Percentiles rank a stretch among this genome's conserved stretches.
Evolutionary conservation across 2,888 invertebrate species (phyloP).

Genomic region (Poecilus cupreus): DNA sequence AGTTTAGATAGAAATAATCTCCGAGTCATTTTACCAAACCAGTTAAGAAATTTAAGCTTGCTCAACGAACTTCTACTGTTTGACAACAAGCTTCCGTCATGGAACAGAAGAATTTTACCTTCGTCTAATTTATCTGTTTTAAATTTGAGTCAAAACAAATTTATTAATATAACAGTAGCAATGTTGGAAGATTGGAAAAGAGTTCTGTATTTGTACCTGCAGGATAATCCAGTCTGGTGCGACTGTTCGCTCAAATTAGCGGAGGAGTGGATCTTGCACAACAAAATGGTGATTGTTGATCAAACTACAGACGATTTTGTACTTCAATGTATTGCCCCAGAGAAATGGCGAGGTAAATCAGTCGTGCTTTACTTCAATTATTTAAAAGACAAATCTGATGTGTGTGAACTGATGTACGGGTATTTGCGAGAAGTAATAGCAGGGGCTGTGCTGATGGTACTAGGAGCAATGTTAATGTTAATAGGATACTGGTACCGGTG

Average conservation of each 20-base stretch:
- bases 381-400: background rate
- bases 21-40: conserved; percentile 71
- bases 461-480: background rate
- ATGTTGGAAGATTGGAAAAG: conserved; percentile 77
- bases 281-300: background rate
- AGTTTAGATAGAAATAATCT: conserved; percentile 74
- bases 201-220: conserved; percentile 73
- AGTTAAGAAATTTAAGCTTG: conserved; percentile 72
- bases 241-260: conserved; percentile 74
- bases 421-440: background rate
- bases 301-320: background rate
- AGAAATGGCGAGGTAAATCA: background rate
- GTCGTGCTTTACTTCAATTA: background rate
- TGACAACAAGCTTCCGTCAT: conserved; percentile 74
- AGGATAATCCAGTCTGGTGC: conserved; percentile 76
- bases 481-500: conserved; percentile 66
- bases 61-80: conserved; percentile 74
- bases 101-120: conserved; percentile 74
- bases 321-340: conserved; percentile 9
- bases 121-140: conserved; percentile 72
- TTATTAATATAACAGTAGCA: conserved; percentile 75
- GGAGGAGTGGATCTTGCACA: conserved; percentile 70
- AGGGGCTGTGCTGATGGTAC: background rate
- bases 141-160: conserved; percentile 74
- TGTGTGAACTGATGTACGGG: too few species aligned